Evolutionary conservation across 1,140 invertebrate species (phyloP), one percentile per base, ranked within the genome.

Genomic region (Drosophila malerkotliana): DNA sequence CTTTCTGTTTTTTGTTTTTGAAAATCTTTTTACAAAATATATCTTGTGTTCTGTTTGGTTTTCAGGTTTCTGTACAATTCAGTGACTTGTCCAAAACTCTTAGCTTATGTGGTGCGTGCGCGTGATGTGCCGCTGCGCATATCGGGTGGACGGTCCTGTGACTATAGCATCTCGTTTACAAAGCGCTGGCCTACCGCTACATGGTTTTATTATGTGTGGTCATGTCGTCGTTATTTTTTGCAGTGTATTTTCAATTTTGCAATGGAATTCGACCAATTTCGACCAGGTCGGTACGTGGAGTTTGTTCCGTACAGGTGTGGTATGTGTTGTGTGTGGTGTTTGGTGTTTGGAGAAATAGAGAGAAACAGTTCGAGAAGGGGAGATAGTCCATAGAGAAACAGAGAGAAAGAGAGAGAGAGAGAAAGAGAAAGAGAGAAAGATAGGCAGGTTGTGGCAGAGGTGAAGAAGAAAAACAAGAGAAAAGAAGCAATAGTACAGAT

Each of bases 121-220:
- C 83, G 67, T 87, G 60, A 88, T 88, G 80, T 90, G 85, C 75
- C 87, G 68, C 72, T 87, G 84, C 66, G 88, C 87, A 68, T 90
- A 90, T 83, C 88, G 71, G 71, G 79, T 90, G 77, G 87, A 82
- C 73, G 91, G 90, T 74, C 91, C 89, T n/a, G 91, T 77, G 75
- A 92, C 91, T 72, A 85, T 82, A 78, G 91, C 91, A 79, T 92
- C 90, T 85, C 91, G 80, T 90, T 91, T 91, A 92, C 91, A 92
- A 91, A 92, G 91, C 72, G 90, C 90, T 77, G 91, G 91, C 68
- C 91, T 91, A 85, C 91, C 91, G 78, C 77, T 88, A 88, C 84
- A 79, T 89, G 83, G 57, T 82, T 49, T 59, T 62, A 56, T 28
- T 39, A 53, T 69, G 63, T 72, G 32, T 76, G 41, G 55, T 66